Base-by-base conservation (phyloP, 64 coral and sea anemone genomes). In the Platygyra sinensis region DNA sequence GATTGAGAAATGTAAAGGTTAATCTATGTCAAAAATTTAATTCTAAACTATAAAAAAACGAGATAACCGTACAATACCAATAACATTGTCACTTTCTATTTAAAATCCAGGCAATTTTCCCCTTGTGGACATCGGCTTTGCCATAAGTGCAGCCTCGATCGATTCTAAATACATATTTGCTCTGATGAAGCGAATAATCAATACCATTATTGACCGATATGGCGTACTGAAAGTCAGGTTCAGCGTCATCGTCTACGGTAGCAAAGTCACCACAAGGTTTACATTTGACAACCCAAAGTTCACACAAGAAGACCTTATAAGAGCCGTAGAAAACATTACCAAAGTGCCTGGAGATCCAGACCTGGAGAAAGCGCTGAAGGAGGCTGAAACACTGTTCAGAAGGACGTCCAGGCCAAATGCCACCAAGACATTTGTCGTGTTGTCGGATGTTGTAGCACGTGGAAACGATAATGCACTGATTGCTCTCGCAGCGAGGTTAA, bases 361-460 rank as follows among this genome's bases (percentile, higher is more conserved):
- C 25, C 72, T 92, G 19, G 67, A 54, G 11, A 27, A 42, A 15
- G 90, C 83, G 10, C 33, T 92, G 13, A 33, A 72, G 2, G 60
- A 87, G 36, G 90, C 82, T 1, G 39, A 86, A 17, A 32, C 14
- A 22, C 39, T 92, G 59, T 92, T 92, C 30, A 52, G 50, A 50
- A 72, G 22, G 28, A 62, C 60, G 18, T 60, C 83, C 28, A 62
- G 90, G 30, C 61, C 74, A 9, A 46, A 78, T 0, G 82, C 90
- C 50, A 84, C 76, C 17, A 92, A 79, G 60, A 91, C 76, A 38
- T 55, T 95, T 19, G 75, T 92, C 32, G 74, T 92, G n/a, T 76
- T 92, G 28, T 79, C 84, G 3, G 90, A 92, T 59, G 30, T 5
- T 20, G 65, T 71, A 36, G 24, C 83, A 6, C 67, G 30, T 31